Percentiles rank a stretch among this genome's conserved stretches.
Evolutionary conservation across 2,888 invertebrate species (phyloP).

Genomic region (Spicauda simplicius): DNA sequence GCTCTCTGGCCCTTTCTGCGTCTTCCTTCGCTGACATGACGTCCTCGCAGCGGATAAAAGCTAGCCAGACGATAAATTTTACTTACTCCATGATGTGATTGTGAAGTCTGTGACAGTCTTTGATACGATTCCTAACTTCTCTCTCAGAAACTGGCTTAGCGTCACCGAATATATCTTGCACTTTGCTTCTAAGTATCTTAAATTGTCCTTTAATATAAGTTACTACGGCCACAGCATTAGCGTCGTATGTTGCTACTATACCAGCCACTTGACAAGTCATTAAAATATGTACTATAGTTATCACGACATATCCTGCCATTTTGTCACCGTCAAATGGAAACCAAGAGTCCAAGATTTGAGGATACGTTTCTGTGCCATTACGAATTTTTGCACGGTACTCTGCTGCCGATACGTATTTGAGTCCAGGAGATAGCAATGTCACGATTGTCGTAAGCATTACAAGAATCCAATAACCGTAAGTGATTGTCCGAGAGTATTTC

Average conservation of each 20-base stretch:
- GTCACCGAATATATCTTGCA: slow-evolving; percentile 52
- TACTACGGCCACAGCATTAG: slow-evolving; percentile 61
- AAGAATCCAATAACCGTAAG: too few species aligned
- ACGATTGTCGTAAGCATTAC: too few species aligned
- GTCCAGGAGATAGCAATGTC: too few species aligned
- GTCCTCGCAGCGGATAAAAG: too few species aligned
- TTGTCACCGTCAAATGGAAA: slow-evolving; percentile 65
- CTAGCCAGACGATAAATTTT: neutral
- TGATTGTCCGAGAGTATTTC: too few species aligned
- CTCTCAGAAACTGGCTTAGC: slow-evolving; percentile 38
- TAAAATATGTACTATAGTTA: slow-evolving; percentile 52
- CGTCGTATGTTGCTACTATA: slow-evolving; percentile 59
- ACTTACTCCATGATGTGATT: slow-evolving; percentile 60
- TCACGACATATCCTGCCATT: slow-evolving; percentile 60
- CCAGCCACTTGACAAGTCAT: slow-evolving; percentile 58
- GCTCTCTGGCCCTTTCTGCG: too few species aligned
- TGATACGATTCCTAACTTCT: slow-evolving; percentile 53
- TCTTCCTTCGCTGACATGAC: too few species aligned
- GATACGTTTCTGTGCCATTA: slow-evolving; percentile 45
- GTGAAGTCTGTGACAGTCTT: slow-evolving; percentile 66
- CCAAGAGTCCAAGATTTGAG: slow-evolving; percentile 66
- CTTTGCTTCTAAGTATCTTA: slow-evolving; percentile 56
- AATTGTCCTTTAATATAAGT: slow-evolving; percentile 67
- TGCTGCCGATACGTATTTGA: too few species aligned
- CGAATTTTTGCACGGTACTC: too few species aligned